phyloP scores from a whole-genome alignment of 2,888 invertebrate genomes.

The Trypoxylon attenuatum region DNA sequence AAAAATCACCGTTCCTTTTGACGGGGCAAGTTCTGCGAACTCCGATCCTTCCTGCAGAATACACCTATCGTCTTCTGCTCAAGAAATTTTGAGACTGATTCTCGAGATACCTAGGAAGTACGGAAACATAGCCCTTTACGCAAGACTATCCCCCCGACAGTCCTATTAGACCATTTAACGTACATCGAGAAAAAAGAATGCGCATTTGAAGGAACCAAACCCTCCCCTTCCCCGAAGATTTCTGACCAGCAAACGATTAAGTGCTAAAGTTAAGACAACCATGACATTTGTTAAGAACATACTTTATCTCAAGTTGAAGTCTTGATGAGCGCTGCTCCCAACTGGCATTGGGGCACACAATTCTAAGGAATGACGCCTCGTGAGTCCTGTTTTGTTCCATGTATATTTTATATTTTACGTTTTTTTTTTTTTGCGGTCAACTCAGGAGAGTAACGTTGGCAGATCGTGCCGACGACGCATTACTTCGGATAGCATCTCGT shows the following conservation, averaged over 20 bases:
- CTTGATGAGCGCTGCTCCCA: slow-evolving; percentile 1
- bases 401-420: slow-evolving; percentile 20
- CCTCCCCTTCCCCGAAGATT: slow-evolving; percentile 15
- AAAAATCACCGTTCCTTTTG: background rate
- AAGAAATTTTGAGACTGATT: slow-evolving; percentile 31
- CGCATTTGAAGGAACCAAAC: background rate
- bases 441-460: background rate
- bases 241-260: slow-evolving; percentile 14
- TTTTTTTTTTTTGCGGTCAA: background rate
- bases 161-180: background rate
- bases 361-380: background rate
- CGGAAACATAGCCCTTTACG: background rate
- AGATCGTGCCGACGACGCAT: slow-evolving; percentile 3
- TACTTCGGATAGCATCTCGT: slow-evolving; percentile 12
- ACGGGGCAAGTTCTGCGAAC: background rate
- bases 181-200: slow-evolving; percentile 8
- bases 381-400: slow-evolving; percentile 20
- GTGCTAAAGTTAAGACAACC: slow-evolving; percentile 34
- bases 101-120: slow-evolving; percentile 17
- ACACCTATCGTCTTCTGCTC: slow-evolving; percentile 26
- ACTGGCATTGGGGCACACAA: background rate
- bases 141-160: slow-evolving; percentile 1
- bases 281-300: slow-evolving; percentile 48
- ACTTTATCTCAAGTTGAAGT: slow-evolving; percentile 12
- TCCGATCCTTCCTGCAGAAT: slow-evolving; percentile 15